phyloP scores from a whole-genome alignment of 2,888 invertebrate species.

The Drosophila infuscata region DNA sequence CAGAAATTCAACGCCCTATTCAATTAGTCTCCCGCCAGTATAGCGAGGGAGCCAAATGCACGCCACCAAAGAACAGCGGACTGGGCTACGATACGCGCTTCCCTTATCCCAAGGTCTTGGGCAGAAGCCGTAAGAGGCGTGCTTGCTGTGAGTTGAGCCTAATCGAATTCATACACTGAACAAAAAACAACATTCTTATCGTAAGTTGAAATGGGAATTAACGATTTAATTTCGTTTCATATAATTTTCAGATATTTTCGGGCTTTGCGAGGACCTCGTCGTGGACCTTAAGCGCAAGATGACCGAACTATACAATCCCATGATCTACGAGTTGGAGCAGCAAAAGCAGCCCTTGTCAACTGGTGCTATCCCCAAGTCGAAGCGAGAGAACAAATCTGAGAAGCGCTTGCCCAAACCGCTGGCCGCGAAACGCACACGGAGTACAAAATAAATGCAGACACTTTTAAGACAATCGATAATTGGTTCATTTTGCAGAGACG shows the following conservation, averaged over 20 bases:
- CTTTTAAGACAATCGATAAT: background rate
- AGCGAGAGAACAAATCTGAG: background rate
- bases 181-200: background rate
- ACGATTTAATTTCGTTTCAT: background rate
- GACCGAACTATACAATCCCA: background rate
- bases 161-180: background rate
- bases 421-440: background rate
- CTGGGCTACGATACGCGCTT: conserved; percentile 56
- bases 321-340: background rate
- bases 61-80: conserved; percentile 21
- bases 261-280: conserved; percentile 39
- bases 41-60: conserved; percentile 19
- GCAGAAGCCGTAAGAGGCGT: conserved; percentile 27
- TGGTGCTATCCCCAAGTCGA: conserved; percentile 45
- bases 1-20: background rate
- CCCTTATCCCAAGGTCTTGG: conserved; percentile 38
- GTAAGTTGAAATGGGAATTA: background rate
- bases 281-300: conserved; percentile 29
- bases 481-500: conserved; percentile 20
- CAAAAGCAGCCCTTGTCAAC: background rate
- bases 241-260: conserved; percentile 36
- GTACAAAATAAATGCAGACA: background rate
- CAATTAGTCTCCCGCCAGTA: no score
- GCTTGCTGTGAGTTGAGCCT: conserved; percentile 40
- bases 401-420: background rate